Percentiles rank a stretch among this genome's conserved stretches.
Evolutionary conservation across 1,140 invertebrate species (phyloP).

Genomic region (Hylaeus anthracinus): DNA sequence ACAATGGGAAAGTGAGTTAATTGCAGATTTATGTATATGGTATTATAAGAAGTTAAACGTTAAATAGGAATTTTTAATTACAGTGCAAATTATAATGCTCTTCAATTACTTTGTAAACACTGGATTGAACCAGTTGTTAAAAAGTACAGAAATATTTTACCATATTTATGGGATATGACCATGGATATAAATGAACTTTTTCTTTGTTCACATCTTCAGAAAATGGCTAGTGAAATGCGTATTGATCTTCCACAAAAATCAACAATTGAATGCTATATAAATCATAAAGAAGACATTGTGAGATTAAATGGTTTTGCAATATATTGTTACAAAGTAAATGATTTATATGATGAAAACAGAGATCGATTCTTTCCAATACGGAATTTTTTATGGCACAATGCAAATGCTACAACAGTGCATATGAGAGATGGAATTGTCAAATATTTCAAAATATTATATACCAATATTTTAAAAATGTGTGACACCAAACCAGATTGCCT

Average conservation of each 20-base stretch:
- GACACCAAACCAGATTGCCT: slow-evolving; percentile 4
- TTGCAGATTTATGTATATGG: neutral
- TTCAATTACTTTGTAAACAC: slow-evolving; percentile 66
- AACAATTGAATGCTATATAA: slow-evolving; percentile 39
- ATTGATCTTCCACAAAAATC: slow-evolving; percentile 31
- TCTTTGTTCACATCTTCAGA: slow-evolving; percentile 61
- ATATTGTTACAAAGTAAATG: slow-evolving; percentile 53
- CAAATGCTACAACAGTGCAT: slow-evolving; percentile 60
- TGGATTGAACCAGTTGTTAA: slow-evolving; percentile 69
- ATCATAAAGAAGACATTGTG: slow-evolving; percentile 59
- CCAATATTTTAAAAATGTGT: slow-evolving; percentile 59
- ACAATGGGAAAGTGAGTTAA: slow-evolving; percentile 63
- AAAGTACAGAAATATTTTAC: slow-evolving; percentile 55
- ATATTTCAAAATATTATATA: slow-evolving; percentile 66
- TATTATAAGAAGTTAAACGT: neutral
- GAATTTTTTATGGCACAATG: slow-evolving; percentile 67
- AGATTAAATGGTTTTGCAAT: slow-evolving; percentile 69
- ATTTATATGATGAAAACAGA: slow-evolving; percentile 18
- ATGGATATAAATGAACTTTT: slow-evolving; percentile 37
- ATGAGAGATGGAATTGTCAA: slow-evolving; percentile 68
- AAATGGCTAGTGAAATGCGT: slow-evolving; percentile 53
- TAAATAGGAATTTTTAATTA: slow-evolving; percentile 28
- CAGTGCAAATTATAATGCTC: slow-evolving; percentile 65
- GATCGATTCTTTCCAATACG: slow-evolving; percentile 51
- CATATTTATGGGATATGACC: slow-evolving; percentile 57